Evolutionary conservation across 2,797 vertebrate genomes (phyloP), one percentile per base, ranked within the genome.

Genomic region (Erethizon dorsatum): DNA sequence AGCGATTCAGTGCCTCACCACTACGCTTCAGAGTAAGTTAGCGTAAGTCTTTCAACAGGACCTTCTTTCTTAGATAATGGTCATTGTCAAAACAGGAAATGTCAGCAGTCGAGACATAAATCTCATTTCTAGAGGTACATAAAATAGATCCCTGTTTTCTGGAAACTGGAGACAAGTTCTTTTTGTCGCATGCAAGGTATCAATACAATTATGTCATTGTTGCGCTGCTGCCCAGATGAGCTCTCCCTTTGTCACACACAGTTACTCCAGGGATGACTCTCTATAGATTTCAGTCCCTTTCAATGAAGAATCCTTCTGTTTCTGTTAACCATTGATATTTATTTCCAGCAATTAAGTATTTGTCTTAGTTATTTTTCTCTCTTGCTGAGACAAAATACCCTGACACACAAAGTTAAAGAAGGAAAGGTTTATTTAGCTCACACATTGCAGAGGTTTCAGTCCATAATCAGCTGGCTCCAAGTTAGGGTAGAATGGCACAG

Each of bases 301-400:
- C 84, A 90, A 52, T 73, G 59, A 91, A 82, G 15, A 73, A 10
- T 78, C n/a, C 45, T 54, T 92, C 2, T 54, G 37, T 83, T 91
- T 94, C n/a, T 33, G 57, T 56, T 79, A 14, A 28, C 24, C 31
- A 52, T 22, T 83, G n/a, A 67, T 94, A 47, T 75, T 96, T 90
- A 82, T 77, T 89, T 94, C 83, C 88, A 79, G 73, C 50, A 92
- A n/a, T 47, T 86, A 91, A 79, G 14, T 90, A n/a, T 28, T 54
- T 41, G 37, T 41, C 37, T 41, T 41, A 41, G 37, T 41, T 41
- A 41, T 41, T 41, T 41, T 41, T 41, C 37, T 41, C 37, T 41
- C 37, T 41, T 41, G 37, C 37, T 41, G 37, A 41, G 37, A 41
- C 37, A 41, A 41, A 41, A 41, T 41, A 2, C 37, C 37, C 37